A percentile compares a stretch with the other conserved stretches of the same genome.
These are phyloP conservation scores for Enteromius mattozi DNA, from an alignment of 2,797 vertebrate species.

Conservation along the genomic window DNA sequence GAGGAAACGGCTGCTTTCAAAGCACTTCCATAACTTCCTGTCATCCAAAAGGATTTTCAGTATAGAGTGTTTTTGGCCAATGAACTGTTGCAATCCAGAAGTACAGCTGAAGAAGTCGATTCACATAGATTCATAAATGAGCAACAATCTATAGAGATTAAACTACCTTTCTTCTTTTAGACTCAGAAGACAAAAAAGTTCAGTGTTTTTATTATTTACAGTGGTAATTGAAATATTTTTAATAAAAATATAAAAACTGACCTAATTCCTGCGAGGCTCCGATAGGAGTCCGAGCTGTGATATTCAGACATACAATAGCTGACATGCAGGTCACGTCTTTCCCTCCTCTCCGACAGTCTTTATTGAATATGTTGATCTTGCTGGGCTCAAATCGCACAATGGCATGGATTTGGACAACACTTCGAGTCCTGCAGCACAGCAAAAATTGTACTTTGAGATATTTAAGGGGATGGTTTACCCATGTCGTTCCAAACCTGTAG, in stretches of 20 bases:
- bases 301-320: conserved; percentile 90
- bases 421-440: conserved; percentile 84
- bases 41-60: conserved; percentile 10
- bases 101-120: background rate
- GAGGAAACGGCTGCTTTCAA: conserved; percentile 34
- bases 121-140: conserved; percentile 5
- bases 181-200: background rate
- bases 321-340: conserved; percentile 95
- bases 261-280: conserved; percentile 83
- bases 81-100: conserved; percentile 11
- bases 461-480: background rate
- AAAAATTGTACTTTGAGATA: background rate
- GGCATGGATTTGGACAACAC: conserved; percentile 86
- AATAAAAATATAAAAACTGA: conserved; percentile 73
- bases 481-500: background rate
- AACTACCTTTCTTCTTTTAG: background rate
- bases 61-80: conserved; percentile 12
- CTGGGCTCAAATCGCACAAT: conserved; percentile 88
- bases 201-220: background rate
- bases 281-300: conserved; percentile 84
- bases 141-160: background rate
- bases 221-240: background rate
- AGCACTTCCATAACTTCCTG: conserved; percentile 29
- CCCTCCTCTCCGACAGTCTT: conserved; percentile 90
- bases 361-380: conserved; percentile 97